These are phyloP conservation scores for Antheraea assamensis DNA, from an alignment of 2,888 invertebrate species.

Conservation along the genomic window DNA sequence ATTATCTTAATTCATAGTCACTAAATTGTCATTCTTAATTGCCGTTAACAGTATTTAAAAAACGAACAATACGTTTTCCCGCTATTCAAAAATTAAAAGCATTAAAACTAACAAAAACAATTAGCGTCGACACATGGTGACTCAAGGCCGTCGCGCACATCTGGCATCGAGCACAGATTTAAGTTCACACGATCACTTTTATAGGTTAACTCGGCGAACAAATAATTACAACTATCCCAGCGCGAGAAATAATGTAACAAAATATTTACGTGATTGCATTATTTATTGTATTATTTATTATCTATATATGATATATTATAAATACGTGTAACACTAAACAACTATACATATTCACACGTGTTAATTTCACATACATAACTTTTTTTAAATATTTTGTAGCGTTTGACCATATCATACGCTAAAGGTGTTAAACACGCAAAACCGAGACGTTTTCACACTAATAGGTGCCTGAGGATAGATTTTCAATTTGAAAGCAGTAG, in stretches of 20 bases:
- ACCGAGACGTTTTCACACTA: too few species aligned
- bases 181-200: conserved; percentile 46
- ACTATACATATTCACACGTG: too few species aligned
- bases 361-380: too few species aligned
- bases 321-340: too few species aligned
- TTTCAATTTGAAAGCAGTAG: too few species aligned
- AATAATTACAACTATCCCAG: conserved; percentile 10
- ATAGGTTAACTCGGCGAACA: conserved; percentile 15
- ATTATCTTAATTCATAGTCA: not conserved
- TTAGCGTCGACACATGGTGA: conserved; percentile 18
- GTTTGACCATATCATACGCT: too few species aligned
- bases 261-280: not conserved
- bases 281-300: not conserved
- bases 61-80: not conserved
- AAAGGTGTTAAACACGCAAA: too few species aligned
- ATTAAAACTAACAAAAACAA: conserved; percentile 2
- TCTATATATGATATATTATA: too few species aligned
- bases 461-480: too few species aligned
- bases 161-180: conserved; percentile 39
- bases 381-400: too few species aligned
- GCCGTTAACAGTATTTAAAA: not conserved
- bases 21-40: not conserved
- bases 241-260: not conserved
- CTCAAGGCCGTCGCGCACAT: conserved; percentile 24
- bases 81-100: conserved; percentile 5